Conservation (phyloP, 23 tunicate genomes). For the Oikopleura albicans region DNA sequence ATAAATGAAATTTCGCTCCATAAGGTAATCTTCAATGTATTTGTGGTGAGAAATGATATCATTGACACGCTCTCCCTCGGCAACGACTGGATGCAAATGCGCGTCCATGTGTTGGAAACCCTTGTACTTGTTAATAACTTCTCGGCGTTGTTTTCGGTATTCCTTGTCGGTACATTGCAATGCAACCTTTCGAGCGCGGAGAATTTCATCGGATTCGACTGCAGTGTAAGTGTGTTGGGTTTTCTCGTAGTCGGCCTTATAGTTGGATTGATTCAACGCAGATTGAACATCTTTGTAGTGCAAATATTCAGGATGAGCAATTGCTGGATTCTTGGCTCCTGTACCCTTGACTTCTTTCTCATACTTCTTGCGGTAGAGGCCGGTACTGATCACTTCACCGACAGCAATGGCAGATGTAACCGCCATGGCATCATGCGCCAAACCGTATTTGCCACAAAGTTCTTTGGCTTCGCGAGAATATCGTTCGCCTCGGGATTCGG, state of each 20-base stretch:
- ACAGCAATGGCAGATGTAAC: neutral
- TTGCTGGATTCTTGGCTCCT: slow-evolving; percentile 34
- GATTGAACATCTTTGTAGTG: slow-evolving; percentile 29
- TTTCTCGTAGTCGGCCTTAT: slow-evolving; percentile 42
- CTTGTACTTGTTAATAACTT: slow-evolving; percentile 45
- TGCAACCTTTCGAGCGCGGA: neutral
- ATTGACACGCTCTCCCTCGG: slow-evolving; percentile 43
- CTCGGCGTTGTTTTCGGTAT: slow-evolving; percentile 25
- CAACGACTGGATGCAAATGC: slow-evolving; percentile 28
- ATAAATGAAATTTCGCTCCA: slow-evolving; percentile 45
- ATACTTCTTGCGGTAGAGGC: slow-evolving; percentile 35
- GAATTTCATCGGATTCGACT: slow-evolving; percentile 19
- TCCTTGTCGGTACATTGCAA: slow-evolving; percentile 12
- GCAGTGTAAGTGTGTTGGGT: slow-evolving; percentile 36
- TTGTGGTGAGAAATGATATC: slow-evolving; percentile 42
- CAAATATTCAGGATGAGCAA: slow-evolving; percentile 77
- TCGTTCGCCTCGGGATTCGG: neutral
- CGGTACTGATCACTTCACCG: slow-evolving; percentile 21
- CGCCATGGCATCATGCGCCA: neutral
- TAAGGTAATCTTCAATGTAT: slow-evolving; percentile 79
- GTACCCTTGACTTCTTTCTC: slow-evolving; percentile 45
- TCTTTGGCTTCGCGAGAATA: neutral
- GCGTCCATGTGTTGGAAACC: slow-evolving; percentile 28
- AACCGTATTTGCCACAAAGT: neutral
- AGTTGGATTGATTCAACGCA: neutral